A percentile compares a stretch with the other conserved stretches of the same genome.
Conservation (phyloP, 2,888 invertebrate genomes). For the Tortrix viridana region DNA sequence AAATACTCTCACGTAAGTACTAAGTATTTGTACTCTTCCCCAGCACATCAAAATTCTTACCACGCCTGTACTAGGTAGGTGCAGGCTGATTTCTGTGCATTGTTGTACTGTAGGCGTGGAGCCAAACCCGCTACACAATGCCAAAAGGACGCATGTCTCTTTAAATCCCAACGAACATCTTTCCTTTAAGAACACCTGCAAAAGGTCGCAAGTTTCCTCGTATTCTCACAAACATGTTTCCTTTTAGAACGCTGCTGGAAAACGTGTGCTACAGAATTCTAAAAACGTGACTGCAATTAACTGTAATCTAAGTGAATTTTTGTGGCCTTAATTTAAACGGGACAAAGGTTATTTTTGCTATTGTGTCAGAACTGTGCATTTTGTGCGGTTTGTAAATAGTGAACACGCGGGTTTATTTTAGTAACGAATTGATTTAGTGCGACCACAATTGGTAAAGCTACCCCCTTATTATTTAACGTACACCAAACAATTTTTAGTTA, state of each 20-base stretch:
- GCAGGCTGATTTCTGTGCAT: conserved; percentile 52
- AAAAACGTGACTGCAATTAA: conserved; percentile 42
- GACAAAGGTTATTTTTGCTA: conserved; percentile 39
- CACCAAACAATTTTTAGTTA: too few species aligned
- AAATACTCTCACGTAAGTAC: conserved; percentile 12
- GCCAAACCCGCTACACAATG: conserved; percentile 25
- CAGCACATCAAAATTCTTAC: conserved; percentile 49
- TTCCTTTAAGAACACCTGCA: not conserved
- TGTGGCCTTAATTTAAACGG: conserved; percentile 45
- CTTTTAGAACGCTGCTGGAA: not conserved
- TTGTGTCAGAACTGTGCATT: conserved; percentile 24
- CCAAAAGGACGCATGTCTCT: conserved; percentile 6
- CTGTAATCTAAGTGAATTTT: conserved; percentile 47
- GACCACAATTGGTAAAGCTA: too few species aligned
- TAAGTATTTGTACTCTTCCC: conserved; percentile 2
- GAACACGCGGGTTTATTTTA: too few species aligned
- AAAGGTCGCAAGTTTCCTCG: conserved; percentile 3
- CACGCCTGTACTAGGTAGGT: conserved; percentile 43
- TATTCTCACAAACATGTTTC: not conserved
- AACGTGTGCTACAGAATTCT: conserved; percentile 28
- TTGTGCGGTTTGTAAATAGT: not conserved
- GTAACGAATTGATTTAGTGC: too few species aligned
- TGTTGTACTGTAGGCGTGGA: conserved; percentile 47
- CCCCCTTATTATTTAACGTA: too few species aligned
- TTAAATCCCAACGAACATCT: not conserved